Conservation (phyloP, 2,888 invertebrate species). For the Thymelicus lineola region DNA sequence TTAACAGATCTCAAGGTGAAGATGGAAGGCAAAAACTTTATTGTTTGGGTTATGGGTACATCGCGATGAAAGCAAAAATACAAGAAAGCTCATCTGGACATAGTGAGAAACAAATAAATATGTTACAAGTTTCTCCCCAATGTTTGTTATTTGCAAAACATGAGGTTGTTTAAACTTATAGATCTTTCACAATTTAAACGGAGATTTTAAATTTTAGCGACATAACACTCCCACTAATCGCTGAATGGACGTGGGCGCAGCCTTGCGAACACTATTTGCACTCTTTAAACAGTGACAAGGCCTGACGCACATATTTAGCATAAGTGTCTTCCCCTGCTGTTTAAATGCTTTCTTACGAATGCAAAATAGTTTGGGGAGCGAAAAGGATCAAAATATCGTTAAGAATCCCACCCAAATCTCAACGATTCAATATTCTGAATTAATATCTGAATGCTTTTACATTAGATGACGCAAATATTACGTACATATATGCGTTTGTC, state of each 20-base stretch:
- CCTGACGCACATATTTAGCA: constrained; percentile 1
- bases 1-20: background rate
- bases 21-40: too few relatives aligned
- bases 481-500: too few relatives aligned
- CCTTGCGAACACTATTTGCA: constrained; percentile 26
- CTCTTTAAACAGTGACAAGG: constrained; percentile 21
- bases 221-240: constrained; percentile 13
- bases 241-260: constrained; percentile 24
- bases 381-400: background rate
- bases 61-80: too few relatives aligned
- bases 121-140: too few relatives aligned
- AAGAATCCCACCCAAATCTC: background rate
- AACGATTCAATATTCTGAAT: background rate
- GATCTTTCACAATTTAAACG: too few relatives aligned
- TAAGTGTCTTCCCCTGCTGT: background rate
- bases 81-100: too few relatives aligned
- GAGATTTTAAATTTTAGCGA: background rate
- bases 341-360: background rate
- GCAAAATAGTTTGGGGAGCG: background rate
- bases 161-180: too few relatives aligned
- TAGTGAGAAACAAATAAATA: too few relatives aligned
- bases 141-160: too few relatives aligned
- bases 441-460: too few relatives aligned
- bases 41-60: too few relatives aligned
- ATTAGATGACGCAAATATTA: too few relatives aligned